Percentiles rank a stretch among this genome's conserved stretches.
Evolutionary conservation across 1,140 invertebrate genomes (phyloP).

Genomic region (Ceratosolen fusciceps): DNA sequence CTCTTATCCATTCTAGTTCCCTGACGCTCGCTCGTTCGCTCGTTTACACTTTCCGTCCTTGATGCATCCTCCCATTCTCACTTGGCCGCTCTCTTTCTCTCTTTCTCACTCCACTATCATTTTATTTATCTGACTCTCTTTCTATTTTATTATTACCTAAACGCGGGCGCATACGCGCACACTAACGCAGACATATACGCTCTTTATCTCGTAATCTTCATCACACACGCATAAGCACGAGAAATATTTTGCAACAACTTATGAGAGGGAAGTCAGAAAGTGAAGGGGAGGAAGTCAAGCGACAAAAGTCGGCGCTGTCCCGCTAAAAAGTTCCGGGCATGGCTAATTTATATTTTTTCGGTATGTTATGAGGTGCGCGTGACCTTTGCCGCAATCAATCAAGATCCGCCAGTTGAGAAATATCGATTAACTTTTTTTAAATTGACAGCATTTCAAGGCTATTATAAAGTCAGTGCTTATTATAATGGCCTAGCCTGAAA

Average conservation of each 20-base stretch:
- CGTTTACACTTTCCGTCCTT: background rate
- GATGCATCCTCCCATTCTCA: background rate
- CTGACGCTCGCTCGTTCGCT: background rate
- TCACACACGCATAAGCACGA: background rate
- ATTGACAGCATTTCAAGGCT: background rate
- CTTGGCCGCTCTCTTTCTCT: background rate
- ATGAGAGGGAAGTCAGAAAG: background rate
- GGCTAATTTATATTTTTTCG: background rate
- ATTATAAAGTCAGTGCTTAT: background rate
- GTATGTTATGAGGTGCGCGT: background rate
- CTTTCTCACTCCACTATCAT: background rate
- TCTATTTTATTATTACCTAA: too few species aligned
- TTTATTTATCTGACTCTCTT: slow-evolving; percentile 32
- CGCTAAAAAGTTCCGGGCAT: background rate
- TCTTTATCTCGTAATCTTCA: background rate
- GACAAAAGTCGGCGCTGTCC: background rate
- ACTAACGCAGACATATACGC: slow-evolving; percentile 12
- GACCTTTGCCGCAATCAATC: background rate
- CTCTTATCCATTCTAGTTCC: background rate
- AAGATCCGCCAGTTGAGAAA: background rate
- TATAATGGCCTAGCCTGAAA: background rate
- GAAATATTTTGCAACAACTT: background rate
- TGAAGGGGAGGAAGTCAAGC: background rate
- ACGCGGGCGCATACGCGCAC: slow-evolving; percentile 8
- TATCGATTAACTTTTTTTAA: background rate